phyloP scores from a whole-genome alignment of 2,113 vertebrate genomes.

The Amia ocellicauda region DNA sequence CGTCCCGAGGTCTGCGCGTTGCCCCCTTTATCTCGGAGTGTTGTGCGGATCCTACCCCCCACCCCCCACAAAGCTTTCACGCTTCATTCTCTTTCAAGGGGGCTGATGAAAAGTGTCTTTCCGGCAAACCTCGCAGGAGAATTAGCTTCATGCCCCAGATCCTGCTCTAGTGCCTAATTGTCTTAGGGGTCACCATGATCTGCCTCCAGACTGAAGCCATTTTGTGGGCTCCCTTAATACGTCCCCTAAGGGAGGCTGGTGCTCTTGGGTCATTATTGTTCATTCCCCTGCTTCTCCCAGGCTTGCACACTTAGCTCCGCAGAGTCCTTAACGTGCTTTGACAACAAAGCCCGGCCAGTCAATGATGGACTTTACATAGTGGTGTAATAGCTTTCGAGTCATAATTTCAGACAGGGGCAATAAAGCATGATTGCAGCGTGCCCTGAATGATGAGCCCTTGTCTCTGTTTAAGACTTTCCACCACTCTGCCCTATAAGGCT shows the following conservation, averaged over 20 bases:
- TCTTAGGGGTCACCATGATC: slow-evolving; percentile 7
- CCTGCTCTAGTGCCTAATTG: slow-evolving; percentile 15
- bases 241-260: not conserved
- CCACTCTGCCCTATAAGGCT: not conserved
- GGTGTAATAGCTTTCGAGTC: not conserved
- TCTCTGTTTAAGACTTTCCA: not conserved
- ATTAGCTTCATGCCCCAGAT: slow-evolving; percentile 8
- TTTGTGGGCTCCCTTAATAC: not conserved
- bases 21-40: slow-evolving; percentile 8
- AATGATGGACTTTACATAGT: not conserved
- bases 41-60: slow-evolving; percentile 8
- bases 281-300: not conserved
- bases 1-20: not conserved
- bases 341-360: not conserved
- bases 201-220: not conserved
- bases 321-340: not conserved
- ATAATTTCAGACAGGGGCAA: not conserved
- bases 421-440: not conserved
- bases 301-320: not conserved
- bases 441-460: not conserved
- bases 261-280: no score
- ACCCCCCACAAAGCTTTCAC: not conserved
- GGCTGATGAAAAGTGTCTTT: slow-evolving; percentile 17
- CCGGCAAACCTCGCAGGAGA: slow-evolving; percentile 4
- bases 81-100: slow-evolving; percentile 11